These are phyloP conservation scores for Melitaea athalia DNA, from an alignment of 2,888 invertebrate species.

Conservation along the genomic window DNA sequence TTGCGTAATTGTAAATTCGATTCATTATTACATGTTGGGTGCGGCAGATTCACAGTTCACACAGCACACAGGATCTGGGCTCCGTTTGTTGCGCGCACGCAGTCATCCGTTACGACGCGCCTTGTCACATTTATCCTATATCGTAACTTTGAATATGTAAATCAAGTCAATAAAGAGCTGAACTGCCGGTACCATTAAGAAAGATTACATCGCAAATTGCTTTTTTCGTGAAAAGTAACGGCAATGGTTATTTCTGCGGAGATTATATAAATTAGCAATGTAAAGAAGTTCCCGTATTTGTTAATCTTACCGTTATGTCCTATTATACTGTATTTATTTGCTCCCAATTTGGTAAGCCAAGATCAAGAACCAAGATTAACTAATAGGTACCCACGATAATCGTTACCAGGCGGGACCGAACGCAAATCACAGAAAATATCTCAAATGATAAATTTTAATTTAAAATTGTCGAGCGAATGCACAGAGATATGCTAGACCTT, in stretches of 20 bases:
- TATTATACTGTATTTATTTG: too few relatives aligned
- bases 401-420: too few relatives aligned
- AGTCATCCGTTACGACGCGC: slow-evolving; percentile 68
- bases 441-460: too few relatives aligned
- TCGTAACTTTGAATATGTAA: slow-evolving; percentile 32
- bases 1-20: not conserved
- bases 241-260: not conserved
- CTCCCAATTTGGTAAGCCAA: too few relatives aligned
- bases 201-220: slow-evolving; percentile 12
- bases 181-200: slow-evolving; percentile 5
- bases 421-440: too few relatives aligned
- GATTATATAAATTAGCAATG: not conserved
- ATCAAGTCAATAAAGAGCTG: slow-evolving; percentile 24
- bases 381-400: too few relatives aligned
- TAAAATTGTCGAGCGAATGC: too few relatives aligned
- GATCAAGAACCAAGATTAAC: too few relatives aligned
- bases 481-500: too few relatives aligned
- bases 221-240: slow-evolving; percentile 7
- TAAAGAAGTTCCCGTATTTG: not conserved
- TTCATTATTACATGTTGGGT: slow-evolving; percentile 48
- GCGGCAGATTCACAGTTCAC: slow-evolving; percentile 68
- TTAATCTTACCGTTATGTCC: not conserved
- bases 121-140: slow-evolving; percentile 41
- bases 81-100: slow-evolving; percentile 73
- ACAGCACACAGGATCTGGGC: slow-evolving; percentile 76